Percentiles rank a stretch among this genome's conserved stretches.
phyloP scores from a whole-genome alignment of 2,113 vertebrate species.

The Morone chrysops region DNA sequence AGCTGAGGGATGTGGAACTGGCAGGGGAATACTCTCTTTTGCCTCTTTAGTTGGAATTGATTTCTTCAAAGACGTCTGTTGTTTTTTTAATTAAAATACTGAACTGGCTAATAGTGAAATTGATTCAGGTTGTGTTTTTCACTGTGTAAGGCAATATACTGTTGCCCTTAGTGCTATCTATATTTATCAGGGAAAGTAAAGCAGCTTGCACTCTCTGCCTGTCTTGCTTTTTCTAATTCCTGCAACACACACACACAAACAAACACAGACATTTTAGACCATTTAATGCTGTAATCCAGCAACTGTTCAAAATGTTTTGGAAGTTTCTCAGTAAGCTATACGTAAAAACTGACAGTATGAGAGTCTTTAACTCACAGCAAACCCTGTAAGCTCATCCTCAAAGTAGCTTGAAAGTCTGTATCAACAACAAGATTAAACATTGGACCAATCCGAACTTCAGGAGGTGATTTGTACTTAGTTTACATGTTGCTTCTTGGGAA shows the following conservation, averaged over 20 bases:
- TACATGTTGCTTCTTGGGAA: constrained; percentile 33
- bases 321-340: constrained; percentile 79
- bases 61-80: constrained; percentile 82
- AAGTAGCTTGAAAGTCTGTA: constrained; percentile 74
- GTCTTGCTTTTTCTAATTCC: constrained; percentile 62
- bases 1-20: constrained; percentile 59
- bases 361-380: constrained; percentile 74
- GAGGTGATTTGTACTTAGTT: constrained; percentile 61
- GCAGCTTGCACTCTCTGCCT: constrained; percentile 57
- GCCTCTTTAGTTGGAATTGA: constrained; percentile 80
- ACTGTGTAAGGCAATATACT: constrained; percentile 75
- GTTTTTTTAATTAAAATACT: constrained; percentile 83
- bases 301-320: constrained; percentile 73
- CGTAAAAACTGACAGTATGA: constrained; percentile 71
- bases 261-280: constrained; percentile 53
- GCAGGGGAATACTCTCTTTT: constrained; percentile 69
- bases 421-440: constrained; percentile 81
- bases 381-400: constrained; percentile 79
- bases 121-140: constrained; percentile 81
- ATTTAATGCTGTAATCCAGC: constrained; percentile 78
- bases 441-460: constrained; percentile 63
- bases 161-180: constrained; percentile 63
- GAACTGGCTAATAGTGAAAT: constrained; percentile 84
- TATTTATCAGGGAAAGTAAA: constrained; percentile 66
- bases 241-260: constrained; percentile 19